phyloP scores from a whole-genome alignment of 2,797 vertebrate species.

The Aeoliscus strigatus region DNA sequence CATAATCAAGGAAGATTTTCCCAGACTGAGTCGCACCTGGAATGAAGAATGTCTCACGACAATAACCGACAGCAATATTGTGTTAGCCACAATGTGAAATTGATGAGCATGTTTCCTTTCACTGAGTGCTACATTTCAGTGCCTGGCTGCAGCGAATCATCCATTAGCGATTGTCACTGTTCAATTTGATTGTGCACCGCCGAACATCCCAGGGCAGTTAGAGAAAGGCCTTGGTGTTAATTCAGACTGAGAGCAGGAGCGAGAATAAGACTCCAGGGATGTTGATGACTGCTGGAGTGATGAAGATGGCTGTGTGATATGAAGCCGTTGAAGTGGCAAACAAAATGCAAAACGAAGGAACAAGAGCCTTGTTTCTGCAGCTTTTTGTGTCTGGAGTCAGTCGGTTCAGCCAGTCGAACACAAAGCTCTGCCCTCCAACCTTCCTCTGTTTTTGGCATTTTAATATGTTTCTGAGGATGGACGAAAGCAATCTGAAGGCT shows the following conservation, averaged over 20 bases:
- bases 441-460: conserved; percentile 3
- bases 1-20: conserved; percentile 49
- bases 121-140: conserved; percentile 69
- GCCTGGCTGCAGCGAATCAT: conserved; percentile 65
- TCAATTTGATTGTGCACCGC: conserved; percentile 69
- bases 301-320: conserved; percentile 64
- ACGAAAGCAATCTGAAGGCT: conserved; percentile 5
- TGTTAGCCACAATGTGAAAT: conserved; percentile 74
- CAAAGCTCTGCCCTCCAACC: conserved; percentile 15
- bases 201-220: conserved; percentile 66
- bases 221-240: conserved; percentile 64
- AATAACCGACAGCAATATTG: conserved; percentile 72
- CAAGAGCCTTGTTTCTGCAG: conserved; percentile 18
- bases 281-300: conserved; percentile 49
- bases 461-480: conserved; percentile 7
- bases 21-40: conserved; percentile 60
- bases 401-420: conserved; percentile 29
- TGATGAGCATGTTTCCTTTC: conserved; percentile 75
- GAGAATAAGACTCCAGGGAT: conserved; percentile 58
- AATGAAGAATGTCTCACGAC: conserved; percentile 73
- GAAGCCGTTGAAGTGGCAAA: conserved; percentile 48
- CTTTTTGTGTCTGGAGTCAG: conserved; percentile 14
- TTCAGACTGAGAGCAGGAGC: conserved; percentile 59
- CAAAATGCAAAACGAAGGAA: conserved; percentile 52
- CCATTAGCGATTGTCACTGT: conserved; percentile 73